Conservation (phyloP, 2,888 invertebrate species). For the Phragmatobia fuliginosa region DNA sequence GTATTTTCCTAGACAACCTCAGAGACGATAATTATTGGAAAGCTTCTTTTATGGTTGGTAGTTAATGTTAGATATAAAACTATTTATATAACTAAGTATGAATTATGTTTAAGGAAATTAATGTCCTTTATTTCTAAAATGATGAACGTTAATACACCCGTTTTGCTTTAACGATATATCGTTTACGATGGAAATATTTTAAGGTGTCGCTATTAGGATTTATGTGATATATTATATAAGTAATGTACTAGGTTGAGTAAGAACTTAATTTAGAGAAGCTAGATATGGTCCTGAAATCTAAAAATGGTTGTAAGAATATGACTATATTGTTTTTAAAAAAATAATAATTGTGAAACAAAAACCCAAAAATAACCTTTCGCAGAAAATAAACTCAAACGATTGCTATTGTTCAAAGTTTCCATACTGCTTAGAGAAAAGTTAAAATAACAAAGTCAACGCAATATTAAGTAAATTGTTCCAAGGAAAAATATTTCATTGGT, state of each 20-base stretch:
- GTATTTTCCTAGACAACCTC: constrained; percentile 53
- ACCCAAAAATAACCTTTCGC: not conserved
- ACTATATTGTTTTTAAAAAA: no score
- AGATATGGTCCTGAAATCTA: no score
- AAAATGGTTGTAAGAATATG: no score
- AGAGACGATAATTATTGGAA: constrained; percentile 46
- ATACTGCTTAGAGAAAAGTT: not conserved
- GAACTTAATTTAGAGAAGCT: not conserved
- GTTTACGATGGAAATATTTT: not conserved
- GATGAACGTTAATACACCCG: not conserved
- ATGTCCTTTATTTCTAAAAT: not conserved
- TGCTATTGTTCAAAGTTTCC: not conserved
- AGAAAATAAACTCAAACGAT: not conserved
- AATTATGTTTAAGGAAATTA: not conserved
- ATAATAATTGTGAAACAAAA: no score
- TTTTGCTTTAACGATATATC: not conserved
- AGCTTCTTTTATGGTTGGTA: constrained; percentile 7
- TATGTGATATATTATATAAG: no score
- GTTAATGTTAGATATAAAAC: not conserved
- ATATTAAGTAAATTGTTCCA: constrained; percentile 6
- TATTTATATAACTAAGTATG: not conserved
- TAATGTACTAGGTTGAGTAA: not conserved
- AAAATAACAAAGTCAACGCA: not conserved
- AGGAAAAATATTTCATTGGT: constrained; percentile 26
- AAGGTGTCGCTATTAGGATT: not conserved